Evolutionary conservation across 1,140 invertebrate genomes (phyloP), one percentile per base, ranked within the genome.

Genomic region (Chrysomallon squamiferum): DNA sequence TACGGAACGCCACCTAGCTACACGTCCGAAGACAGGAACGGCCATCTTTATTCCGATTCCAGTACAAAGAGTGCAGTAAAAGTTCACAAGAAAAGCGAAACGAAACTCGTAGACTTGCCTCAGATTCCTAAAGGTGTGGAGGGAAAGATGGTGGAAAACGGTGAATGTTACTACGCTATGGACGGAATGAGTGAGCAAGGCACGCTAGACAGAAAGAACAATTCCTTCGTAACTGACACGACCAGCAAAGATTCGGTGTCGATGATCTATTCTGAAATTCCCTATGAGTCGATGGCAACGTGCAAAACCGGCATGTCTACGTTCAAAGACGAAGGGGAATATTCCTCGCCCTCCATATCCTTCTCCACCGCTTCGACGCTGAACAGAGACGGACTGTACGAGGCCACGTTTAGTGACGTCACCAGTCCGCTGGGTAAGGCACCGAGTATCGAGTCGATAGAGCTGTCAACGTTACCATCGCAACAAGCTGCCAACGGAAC

Each of bases 201-300:
- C 11, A 38, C 35, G 35, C 5, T 38, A 5, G 35, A 38, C 5
- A 5, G 35, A 38, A 38, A 15, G 35, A 15, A 38, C 35, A 38
- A 38, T 15, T 54, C 50, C 29, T 25, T 27, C 15, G 25, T 15
- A 25, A 15, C 22, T 15, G 50, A 54, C 3, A 15, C 50, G 5
- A 54, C n/a, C 25, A 22, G 50, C 18, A 27, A 15, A 27, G 50
- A 54, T 13, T 25, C 22, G 2, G 50, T 54, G 25, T 54, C 50
- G 15, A 54, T 54, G 50, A 54, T 54, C n/a, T 54, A 54, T 22
- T 54, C 50, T 0, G 50, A 54, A 30, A 38, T 38, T 38, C 50
- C 50, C 2, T 54, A 54, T 27, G 50, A 25, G 29, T 15, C 29
- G n/a, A 54, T 54, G 50, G 22, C 50, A 15, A 27, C 50, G 18